Base-by-base conservation (phyloP, 2,888 invertebrate genomes). In the Agrenia bidenticulata region DNA sequence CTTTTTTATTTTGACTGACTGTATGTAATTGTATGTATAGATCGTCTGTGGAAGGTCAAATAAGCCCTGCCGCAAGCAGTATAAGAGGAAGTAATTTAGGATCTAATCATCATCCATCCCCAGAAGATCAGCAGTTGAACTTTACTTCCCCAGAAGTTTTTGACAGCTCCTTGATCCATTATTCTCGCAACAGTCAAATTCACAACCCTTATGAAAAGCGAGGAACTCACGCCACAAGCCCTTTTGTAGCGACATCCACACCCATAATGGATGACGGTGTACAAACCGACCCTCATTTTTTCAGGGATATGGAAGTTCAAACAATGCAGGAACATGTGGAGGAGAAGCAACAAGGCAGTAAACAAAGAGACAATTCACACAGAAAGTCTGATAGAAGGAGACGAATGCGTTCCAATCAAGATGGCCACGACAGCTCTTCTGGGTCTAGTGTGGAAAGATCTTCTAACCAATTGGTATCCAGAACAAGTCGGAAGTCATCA, bases 101-200 rank as follows among this genome's bases (percentile, higher is more conserved):
- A 2, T 66, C 66, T 56, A 68, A 70, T 57, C 63, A 73, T 61
- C 67, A 73, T 53, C 67, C 63, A 27, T 73, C 73, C 11, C 70
- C 73, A 4, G 70, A 73, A 41, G 66, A 70, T 42, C 61, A 64
- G n/a, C 69, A 50, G n/a, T 58, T 58, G 42, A 64, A 66, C 57
- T 71, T 71, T 61, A 67, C 64, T 21, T 73, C 73, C 39, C 73
- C 73, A 2, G 73, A 73, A 53, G 63, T 66, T 37, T 64, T 68
- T 55, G 73, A 72, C 53, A 58, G 37, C 21, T 67, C 66, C 32
- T 57, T 63, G 39, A 53, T 54, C 23, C 63, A 61, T 15, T 68
- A 64, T 39, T 59, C 59, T 4, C 53, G 51, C 5, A 41, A n/a
- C 2, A 50, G 9, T 42, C 32, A 32, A 11, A 32, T 32, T 32